These are phyloP conservation scores for Drosophila sturtevanti DNA, from an alignment of 1,140 invertebrate species.

Conservation along the genomic window DNA sequence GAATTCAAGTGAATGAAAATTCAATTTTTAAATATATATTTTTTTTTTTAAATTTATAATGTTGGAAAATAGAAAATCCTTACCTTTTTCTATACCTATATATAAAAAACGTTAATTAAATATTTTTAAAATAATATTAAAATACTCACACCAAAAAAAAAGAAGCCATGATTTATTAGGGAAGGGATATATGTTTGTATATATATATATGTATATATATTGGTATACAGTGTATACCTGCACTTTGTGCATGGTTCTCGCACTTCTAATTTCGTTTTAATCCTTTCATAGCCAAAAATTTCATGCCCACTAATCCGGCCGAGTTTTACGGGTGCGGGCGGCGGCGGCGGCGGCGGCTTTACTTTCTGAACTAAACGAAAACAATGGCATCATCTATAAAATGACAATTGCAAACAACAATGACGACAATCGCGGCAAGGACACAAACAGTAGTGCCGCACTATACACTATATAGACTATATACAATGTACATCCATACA, in stretches of 20 bases:
- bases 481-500: neutral
- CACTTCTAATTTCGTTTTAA: constrained; percentile 68
- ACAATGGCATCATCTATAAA: constrained; percentile 80
- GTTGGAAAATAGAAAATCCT: too few species aligned
- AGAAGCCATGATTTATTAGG: too few species aligned
- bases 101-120: too few species aligned
- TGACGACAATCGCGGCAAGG: constrained; percentile 77
- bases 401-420: constrained; percentile 81
- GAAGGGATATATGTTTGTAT: too few species aligned
- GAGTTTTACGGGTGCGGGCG: constrained; percentile 69
- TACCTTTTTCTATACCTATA: too few species aligned
- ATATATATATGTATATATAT: too few species aligned
- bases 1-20: too few species aligned
- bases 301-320: constrained; percentile 76
- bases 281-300: constrained; percentile 61
- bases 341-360: constrained; percentile 43
- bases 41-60: too few species aligned
- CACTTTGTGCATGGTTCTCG: neutral
- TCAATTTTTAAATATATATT: too few species aligned
- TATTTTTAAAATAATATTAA: too few species aligned
- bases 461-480: neutral
- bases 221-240: too few species aligned
- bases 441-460: constrained; percentile 69
- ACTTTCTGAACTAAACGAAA: constrained; percentile 17
- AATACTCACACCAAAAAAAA: too few species aligned